phyloP scores from a whole-genome alignment of 2,797 vertebrate genomes.

The Neopelma chrysocephalum region DNA sequence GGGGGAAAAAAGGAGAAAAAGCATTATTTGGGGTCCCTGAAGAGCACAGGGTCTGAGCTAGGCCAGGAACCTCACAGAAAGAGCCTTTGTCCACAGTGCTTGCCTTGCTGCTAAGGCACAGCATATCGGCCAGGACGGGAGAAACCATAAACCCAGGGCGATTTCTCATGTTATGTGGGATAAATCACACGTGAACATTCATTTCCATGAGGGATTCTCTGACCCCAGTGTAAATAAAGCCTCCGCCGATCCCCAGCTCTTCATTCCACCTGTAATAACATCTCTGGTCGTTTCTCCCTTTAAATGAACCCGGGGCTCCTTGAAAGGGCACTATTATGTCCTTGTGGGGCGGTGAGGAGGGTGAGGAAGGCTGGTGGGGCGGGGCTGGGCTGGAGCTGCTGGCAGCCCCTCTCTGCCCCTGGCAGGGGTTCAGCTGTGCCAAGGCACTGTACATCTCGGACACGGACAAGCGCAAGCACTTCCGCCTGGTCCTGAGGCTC shows the following conservation, averaged over 20 bases:
- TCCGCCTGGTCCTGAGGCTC: constrained; percentile 87
- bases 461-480: constrained; percentile 93
- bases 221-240: constrained; percentile 61
- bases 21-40: constrained; percentile 19
- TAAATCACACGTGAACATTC: constrained; percentile 58
- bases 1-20: neutral
- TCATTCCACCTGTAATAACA: constrained; percentile 73
- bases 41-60: neutral
- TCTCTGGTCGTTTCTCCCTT: neutral
- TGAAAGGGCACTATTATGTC: constrained; percentile 57
- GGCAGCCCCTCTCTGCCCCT: neutral
- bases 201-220: constrained; percentile 66
- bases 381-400: neutral
- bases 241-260: neutral
- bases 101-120: neutral
- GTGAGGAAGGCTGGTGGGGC: neutral
- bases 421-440: constrained; percentile 88
- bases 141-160: constrained; percentile 58
- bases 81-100: constrained; percentile 47
- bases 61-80: constrained; percentile 51
- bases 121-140: neutral
- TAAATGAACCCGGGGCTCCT: neutral
- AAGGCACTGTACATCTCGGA: constrained; percentile 95
- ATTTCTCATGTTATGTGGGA: constrained; percentile 46
- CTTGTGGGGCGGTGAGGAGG: neutral